These are phyloP conservation scores for Masnerella sp. DNA, from an alignment of 2,888 invertebrate genomes.

Conservation along the genomic window DNA sequence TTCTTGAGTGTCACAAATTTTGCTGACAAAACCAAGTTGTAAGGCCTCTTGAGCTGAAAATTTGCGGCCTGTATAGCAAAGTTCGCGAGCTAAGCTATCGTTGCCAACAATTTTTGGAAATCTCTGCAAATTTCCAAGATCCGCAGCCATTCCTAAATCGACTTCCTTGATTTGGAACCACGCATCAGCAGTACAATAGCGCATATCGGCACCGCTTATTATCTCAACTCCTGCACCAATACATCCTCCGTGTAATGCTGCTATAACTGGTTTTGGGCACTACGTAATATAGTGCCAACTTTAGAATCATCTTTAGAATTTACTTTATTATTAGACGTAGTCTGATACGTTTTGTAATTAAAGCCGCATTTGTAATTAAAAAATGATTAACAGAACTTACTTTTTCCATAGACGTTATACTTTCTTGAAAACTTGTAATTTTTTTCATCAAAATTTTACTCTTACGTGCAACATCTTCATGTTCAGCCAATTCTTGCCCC, in stretches of 20 bases:
- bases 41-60: slow-evolving; percentile 89
- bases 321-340: no score
- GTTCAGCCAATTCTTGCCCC: slow-evolving; percentile 80
- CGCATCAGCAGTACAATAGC: slow-evolving; percentile 93
- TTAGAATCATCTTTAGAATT: no score
- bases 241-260: slow-evolving; percentile 91
- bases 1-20: slow-evolving; percentile 84
- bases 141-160: slow-evolving; percentile 93
- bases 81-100: slow-evolving; percentile 90
- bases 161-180: slow-evolving; percentile 95
- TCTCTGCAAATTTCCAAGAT: slow-evolving; percentile 95
- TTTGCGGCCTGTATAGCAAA: slow-evolving; percentile 91
- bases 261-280: slow-evolving; percentile 94
- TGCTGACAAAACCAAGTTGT: slow-evolving; percentile 89
- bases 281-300: no score
- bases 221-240: slow-evolving; percentile 95
- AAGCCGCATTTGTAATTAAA: no score
- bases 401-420: slow-evolving; percentile 88
- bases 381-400: slow-evolving; percentile 7
- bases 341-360: no score
- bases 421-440: slow-evolving; percentile 86
- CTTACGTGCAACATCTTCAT: slow-evolving; percentile 88
- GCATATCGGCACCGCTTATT: slow-evolving; percentile 92
- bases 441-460: slow-evolving; percentile 82
- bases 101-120: slow-evolving; percentile 94